phyloP scores from a whole-genome alignment of 2,888 invertebrate genomes.

The Anarsia innoxiella region DNA sequence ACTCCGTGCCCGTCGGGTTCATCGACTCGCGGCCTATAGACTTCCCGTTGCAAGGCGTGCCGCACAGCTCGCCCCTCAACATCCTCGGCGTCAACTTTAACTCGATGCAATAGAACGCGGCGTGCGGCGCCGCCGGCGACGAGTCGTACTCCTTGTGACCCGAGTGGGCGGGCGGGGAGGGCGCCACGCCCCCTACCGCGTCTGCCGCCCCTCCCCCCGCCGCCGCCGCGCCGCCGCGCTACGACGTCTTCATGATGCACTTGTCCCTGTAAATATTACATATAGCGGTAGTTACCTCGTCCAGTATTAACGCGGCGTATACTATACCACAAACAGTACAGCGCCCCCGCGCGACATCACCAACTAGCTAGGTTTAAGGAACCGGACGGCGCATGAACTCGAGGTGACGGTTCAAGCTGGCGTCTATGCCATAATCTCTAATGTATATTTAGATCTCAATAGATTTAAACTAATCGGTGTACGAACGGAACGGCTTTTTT shows the following conservation, averaged over 20 bases:
- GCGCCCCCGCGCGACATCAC: neutral
- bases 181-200: conserved; percentile 21
- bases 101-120: conserved; percentile 80
- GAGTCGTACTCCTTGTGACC: conserved; percentile 58
- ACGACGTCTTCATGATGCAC: conserved; percentile 40
- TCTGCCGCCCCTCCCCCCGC: conserved; percentile 21
- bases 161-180: conserved; percentile 45
- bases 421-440: conserved; percentile 48
- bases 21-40: conserved; percentile 83
- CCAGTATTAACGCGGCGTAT: conserved; percentile 29
- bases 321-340: too few relatives aligned
- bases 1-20: conserved; percentile 81
- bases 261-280: conserved; percentile 22
- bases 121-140: conserved; percentile 41
- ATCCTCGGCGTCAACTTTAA: conserved; percentile 85
- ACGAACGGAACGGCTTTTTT: conserved; percentile 22
- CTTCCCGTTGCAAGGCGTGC: conserved; percentile 78
- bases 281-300: conserved; percentile 27
- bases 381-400: neutral
- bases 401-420: conserved; percentile 7
- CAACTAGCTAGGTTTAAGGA: neutral
- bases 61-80: conserved; percentile 79
- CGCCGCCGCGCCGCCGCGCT: conserved; percentile 25
- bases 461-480: conserved; percentile 42
- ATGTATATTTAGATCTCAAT: conserved; percentile 58